phyloP scores from a whole-genome alignment of 2,888 invertebrate genomes.

The Unio delphinus region DNA sequence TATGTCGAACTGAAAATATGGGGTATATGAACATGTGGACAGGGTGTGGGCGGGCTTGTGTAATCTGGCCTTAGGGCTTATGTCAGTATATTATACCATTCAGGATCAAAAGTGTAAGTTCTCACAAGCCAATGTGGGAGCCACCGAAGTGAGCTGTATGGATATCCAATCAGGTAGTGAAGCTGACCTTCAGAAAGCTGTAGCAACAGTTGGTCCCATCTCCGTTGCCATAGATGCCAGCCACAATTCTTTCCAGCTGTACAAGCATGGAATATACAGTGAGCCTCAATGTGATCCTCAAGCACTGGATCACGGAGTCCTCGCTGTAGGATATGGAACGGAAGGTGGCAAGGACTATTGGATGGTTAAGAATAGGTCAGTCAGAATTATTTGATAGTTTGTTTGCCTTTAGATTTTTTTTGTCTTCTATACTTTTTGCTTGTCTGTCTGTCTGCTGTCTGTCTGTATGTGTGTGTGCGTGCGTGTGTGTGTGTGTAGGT shows the following conservation, averaged over 20 bases:
- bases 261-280: conserved; percentile 77
- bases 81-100: conserved; percentile 1
- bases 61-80: not conserved
- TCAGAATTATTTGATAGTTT: conserved; percentile 2
- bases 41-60: too few relatives aligned
- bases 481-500: too few relatives aligned
- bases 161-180: conserved; percentile 77
- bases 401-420: not conserved
- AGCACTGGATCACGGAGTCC: conserved; percentile 87
- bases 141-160: conserved; percentile 40
- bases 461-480: too few relatives aligned
- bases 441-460: too few relatives aligned
- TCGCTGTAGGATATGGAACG: conserved; percentile 87
- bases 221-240: conserved; percentile 91
- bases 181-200: conserved; percentile 80
- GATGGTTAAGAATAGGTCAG: conserved; percentile 85
- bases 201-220: conserved; percentile 87
- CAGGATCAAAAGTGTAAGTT: conserved; percentile 62
- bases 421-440: too few relatives aligned
- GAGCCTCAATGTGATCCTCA: conserved; percentile 85
- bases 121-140: conserved; percentile 34
- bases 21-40: too few relatives aligned
- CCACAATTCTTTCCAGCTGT: conserved; percentile 76
- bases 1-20: too few relatives aligned
- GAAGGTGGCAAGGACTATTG: conserved; percentile 80